phyloP scores from a whole-genome alignment of 2,113 vertebrate genomes.

The Xerus inauris region DNA sequence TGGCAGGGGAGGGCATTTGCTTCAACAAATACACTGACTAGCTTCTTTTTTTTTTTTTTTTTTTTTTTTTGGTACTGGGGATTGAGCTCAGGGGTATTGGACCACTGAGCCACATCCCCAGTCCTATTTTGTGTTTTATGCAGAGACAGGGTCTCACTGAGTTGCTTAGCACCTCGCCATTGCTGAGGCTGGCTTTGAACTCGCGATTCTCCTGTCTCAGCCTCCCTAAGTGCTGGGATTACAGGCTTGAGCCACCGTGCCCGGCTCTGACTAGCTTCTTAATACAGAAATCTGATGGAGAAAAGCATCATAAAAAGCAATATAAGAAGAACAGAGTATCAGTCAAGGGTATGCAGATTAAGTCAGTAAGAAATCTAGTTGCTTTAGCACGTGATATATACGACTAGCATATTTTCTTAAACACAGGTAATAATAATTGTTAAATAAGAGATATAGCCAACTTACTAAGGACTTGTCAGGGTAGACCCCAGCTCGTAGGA shows the following conservation, averaged over 20 bases:
- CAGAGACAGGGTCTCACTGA: no score
- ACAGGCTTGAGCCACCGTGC: no score
- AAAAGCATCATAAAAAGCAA: not conserved
- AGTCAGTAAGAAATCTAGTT: not conserved
- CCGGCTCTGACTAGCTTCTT: conserved; percentile 4
- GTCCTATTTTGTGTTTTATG: no score
- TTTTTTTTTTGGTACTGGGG: no score
- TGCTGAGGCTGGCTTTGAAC: no score
- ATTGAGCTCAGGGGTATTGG: no score
- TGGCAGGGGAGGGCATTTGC: not conserved
- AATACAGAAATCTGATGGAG: conserved; percentile 19
- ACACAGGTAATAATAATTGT: not conserved
- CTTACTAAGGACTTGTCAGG: conserved; percentile 94
- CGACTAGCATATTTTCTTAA: not conserved
- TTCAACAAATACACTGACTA: not conserved
- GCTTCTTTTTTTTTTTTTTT: no score
- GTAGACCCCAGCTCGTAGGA: conserved; percentile 94
- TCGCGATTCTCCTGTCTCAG: no score
- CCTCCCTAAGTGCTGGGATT: no score
- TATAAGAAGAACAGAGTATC: not conserved
- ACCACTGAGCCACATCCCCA: no score
- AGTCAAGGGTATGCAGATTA: not conserved
- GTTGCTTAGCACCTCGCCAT: no score
- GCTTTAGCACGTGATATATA: not conserved
- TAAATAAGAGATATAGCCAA: conserved; percentile 67